A percentile compares a stretch with the other conserved stretches of the same genome.
Conservation (phyloP, 2,888 invertebrate species). For the Byasa hedistus region DNA sequence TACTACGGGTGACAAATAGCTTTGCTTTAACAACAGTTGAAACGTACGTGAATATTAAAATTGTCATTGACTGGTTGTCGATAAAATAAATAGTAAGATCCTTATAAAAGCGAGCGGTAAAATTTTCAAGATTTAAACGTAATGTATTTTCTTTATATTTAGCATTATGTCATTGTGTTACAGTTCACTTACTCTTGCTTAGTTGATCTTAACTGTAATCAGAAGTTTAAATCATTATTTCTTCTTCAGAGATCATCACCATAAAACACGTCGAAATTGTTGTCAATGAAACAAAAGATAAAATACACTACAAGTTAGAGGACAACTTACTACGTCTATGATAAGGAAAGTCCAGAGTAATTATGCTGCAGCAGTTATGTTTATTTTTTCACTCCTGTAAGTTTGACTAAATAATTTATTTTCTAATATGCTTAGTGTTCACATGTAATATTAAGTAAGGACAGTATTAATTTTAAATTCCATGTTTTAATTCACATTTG, state of each 20-base stretch:
- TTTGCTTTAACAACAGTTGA: conserved; percentile 11
- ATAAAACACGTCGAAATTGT: too few relatives aligned
- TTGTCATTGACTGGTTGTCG: conserved; percentile 11
- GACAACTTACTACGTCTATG: too few relatives aligned
- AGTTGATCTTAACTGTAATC: too few relatives aligned
- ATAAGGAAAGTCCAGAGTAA: too few relatives aligned
- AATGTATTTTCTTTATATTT: neutral
- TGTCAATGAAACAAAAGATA: too few relatives aligned
- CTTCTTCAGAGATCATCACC: too few relatives aligned
- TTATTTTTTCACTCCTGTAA: neutral
- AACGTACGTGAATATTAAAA: conserved; percentile 6
- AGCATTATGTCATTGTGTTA: neutral
- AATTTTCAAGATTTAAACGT: neutral
- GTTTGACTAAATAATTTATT: neutral
- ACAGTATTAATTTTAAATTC: neutral
- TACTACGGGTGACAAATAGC: conserved; percentile 49
- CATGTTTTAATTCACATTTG: neutral
- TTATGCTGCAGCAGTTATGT: neutral
- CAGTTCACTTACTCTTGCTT: neutral
- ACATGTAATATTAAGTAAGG: neutral
- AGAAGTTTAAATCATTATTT: too few relatives aligned
- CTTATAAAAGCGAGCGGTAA: neutral
- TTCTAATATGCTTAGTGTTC: neutral
- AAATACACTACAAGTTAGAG: too few relatives aligned
- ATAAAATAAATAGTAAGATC: conserved; percentile 6